These are phyloP conservation scores for Dromiciops gliroides DNA, from an alignment of 2,113 vertebrate genomes.

Conservation along the genomic window DNA sequence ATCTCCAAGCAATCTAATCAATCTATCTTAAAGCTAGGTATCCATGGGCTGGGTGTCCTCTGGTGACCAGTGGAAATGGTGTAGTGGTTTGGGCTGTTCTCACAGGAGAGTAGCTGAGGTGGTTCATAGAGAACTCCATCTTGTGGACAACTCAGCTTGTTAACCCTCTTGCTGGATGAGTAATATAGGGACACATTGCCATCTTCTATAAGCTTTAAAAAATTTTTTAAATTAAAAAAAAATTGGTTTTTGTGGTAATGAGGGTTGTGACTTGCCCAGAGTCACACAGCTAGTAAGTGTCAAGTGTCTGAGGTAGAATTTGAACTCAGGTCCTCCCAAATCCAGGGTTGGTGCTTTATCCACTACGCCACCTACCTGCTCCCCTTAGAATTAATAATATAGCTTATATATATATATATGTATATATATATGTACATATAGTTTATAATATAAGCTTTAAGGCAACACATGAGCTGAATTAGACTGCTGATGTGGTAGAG, in stretches of 20 bases:
- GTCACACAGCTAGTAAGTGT: too few species aligned
- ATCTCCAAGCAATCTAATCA: neutral
- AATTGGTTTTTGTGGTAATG: too few species aligned
- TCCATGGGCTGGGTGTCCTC: neutral
- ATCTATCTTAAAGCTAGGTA: neutral
- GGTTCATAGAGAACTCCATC: neutral
- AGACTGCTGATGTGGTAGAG: neutral
- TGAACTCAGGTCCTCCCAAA: too few species aligned
- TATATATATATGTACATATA: too few species aligned
- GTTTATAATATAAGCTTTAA: neutral
- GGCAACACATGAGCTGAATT: neutral
- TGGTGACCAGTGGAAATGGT: neutral
- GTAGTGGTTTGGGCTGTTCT: neutral
- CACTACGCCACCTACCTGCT: too few species aligned
- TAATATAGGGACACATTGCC: neutral
- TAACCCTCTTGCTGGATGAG: neutral
- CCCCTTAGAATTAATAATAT: too few species aligned
- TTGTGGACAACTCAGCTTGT: neutral
- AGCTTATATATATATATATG: too few species aligned
- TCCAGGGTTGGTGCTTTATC: too few species aligned
- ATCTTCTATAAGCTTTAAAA: neutral
- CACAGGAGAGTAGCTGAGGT: neutral
- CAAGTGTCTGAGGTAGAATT: too few species aligned
- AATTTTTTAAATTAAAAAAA: too few species aligned
- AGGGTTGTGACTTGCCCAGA: too few species aligned